Conservation (phyloP, 2,888 invertebrate species). For the Prosapia bicincta region DNA sequence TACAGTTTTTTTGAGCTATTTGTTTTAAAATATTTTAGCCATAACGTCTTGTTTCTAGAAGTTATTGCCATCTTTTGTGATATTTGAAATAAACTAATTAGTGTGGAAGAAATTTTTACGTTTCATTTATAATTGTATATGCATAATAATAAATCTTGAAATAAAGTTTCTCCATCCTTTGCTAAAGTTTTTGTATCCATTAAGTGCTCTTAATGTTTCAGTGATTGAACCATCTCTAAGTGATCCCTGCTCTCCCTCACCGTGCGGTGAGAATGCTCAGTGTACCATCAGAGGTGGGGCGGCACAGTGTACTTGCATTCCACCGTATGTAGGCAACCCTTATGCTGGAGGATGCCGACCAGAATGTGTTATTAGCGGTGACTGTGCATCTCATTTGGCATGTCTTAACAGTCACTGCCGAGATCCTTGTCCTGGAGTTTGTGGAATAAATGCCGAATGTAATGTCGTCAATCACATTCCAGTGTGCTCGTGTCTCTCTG, state of each 20-base stretch:
- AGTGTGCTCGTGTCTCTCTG: constrained; percentile 71
- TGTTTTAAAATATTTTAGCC: no score
- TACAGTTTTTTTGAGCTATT: no score
- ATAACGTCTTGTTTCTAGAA: no score
- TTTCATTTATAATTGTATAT: no score
- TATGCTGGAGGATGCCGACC: constrained; percentile 81
- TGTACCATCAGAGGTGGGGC: constrained; percentile 66
- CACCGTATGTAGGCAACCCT: constrained; percentile 84
- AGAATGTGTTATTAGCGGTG: constrained; percentile 78
- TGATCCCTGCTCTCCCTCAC: constrained; percentile 72
- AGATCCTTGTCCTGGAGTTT: constrained; percentile 80
- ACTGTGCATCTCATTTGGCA: constrained; percentile 71
- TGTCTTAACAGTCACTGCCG: constrained; percentile 82
- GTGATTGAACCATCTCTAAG: constrained; percentile 43
- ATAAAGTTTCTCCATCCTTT: no score
- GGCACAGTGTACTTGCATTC: constrained; percentile 78
- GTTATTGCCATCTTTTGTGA: no score
- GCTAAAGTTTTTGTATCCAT: no score
- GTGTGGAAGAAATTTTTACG: no score
- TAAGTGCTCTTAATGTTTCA: no score
- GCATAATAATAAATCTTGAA: no score
- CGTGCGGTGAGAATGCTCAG: constrained; percentile 81
- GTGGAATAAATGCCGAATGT: constrained; percentile 80
- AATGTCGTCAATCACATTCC: constrained; percentile 78
- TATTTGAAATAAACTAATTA: no score